Evolutionary conservation across 2,113 vertebrate genomes (phyloP), one percentile per base, ranked within the genome.

Genomic region (Alouatta palliata): DNA sequence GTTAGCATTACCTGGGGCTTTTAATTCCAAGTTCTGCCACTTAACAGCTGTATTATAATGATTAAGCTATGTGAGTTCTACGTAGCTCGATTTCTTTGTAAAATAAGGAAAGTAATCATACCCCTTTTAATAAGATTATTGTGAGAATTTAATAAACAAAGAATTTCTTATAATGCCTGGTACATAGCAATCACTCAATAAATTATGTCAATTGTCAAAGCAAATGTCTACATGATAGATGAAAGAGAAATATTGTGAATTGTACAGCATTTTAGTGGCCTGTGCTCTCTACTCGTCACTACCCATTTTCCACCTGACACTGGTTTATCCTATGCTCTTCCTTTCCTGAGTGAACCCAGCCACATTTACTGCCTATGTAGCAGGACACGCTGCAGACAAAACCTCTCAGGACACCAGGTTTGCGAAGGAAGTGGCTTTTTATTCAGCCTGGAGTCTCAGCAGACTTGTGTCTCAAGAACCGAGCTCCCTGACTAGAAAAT

Each of bases 241-340:
- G 43, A 94, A 64, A 49, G 43, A 43, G 10, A 58, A 66, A 68
- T n/a, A 12, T 1, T 30, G 2, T 23, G 13, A 64, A 11, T 64
- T 32, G 21, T 52, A 6, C 32, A 49, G 30, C 0, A 3, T 43
- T 52, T 21, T 35, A 40, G 37, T 32, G 52, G 13, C 17, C 32
- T 2, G 16, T 58, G 11, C 8, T 21, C 4, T 21, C 2, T 3
- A 3, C 0, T 23, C 5, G 3, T 45, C 32, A 30, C 25, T 35
- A 19, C 0, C 23, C 32, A n/a, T 10, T 30, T 30, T 79, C 9
- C 1, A 25, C n/a, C 8, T 81, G 17, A 43, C 6, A 12, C 3
- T 19, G 8, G 0, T 0, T 21, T 16, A 9, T 43, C 5, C 1
- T 35, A 8, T 0, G 5, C 1, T 19, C 17, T 21, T 40, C 40